A percentile compares a stretch with the other conserved stretches of the same genome.
These are phyloP conservation scores for Plusia festucae DNA, from an alignment of 2,888 invertebrate genomes.

Conservation along the genomic window DNA sequence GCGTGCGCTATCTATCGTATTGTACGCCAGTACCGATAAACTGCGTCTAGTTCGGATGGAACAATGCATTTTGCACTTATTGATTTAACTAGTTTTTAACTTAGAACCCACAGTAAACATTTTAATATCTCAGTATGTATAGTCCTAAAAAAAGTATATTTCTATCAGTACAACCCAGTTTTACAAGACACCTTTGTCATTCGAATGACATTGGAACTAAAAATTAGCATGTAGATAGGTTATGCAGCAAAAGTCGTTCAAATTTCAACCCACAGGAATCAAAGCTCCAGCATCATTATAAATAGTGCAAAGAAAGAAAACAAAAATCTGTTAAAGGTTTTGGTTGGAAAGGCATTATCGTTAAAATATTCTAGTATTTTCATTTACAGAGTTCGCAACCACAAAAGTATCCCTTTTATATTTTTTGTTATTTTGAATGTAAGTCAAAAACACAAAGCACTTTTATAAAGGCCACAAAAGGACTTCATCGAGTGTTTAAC, in stretches of 20 bases:
- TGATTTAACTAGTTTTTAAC: constrained; percentile 15
- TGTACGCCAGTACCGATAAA: constrained; percentile 55
- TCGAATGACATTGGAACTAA: background rate
- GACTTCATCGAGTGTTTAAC: constrained; percentile 4
- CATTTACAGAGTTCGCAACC: background rate
- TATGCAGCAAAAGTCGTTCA: background rate
- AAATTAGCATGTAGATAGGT: background rate
- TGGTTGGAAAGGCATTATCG: background rate
- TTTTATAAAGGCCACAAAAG: background rate
- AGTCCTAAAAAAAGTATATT: too few relatives aligned
- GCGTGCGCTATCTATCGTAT: constrained; percentile 51
- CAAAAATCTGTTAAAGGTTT: background rate
- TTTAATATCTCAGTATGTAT: too few relatives aligned
- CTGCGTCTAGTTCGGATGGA: constrained; percentile 55
- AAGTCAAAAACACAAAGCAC: background rate
- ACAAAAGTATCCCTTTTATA: background rate
- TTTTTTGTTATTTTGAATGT: constrained; percentile 3
- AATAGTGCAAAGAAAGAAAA: background rate
- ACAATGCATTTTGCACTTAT: constrained; percentile 49
- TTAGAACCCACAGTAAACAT: too few relatives aligned
- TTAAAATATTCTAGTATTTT: background rate
- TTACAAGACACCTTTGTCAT: too few relatives aligned
- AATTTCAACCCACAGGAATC: background rate
- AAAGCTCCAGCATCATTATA: background rate
- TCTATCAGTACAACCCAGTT: background rate